Conservation (phyloP, 2,888 invertebrate species). For the Xestia xanthographa region DNA sequence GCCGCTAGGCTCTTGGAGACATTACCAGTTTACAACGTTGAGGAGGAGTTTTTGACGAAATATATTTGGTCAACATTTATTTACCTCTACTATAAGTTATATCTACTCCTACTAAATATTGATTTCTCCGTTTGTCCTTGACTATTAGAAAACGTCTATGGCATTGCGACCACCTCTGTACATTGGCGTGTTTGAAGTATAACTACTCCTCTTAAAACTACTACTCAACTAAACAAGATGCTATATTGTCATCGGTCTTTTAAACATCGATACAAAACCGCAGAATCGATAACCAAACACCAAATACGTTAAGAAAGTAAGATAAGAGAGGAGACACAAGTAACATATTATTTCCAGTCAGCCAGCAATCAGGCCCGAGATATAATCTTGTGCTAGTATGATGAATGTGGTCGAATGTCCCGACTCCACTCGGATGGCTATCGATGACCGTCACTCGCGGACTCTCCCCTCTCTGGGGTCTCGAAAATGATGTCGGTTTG, state of each 20-base stretch:
- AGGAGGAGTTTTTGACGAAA: no score
- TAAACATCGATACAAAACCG: constrained; percentile 17
- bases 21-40: no score
- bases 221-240: not conserved
- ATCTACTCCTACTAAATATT: not conserved
- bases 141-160: not conserved
- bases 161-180: not conserved
- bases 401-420: constrained; percentile 65
- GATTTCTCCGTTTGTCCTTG: not conserved
- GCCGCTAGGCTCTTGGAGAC: no score
- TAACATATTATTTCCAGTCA: constrained; percentile 80
- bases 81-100: not conserved
- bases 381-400: constrained; percentile 77
- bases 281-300: constrained; percentile 19
- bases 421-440: constrained; percentile 32
- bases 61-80: not conserved
- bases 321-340: constrained; percentile 73
- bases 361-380: constrained; percentile 78
- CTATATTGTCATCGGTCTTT: not conserved
- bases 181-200: not conserved
- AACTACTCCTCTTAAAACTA: not conserved
- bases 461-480: constrained; percentile 29
- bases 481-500: constrained; percentile 28
- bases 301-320: constrained; percentile 22
- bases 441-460: constrained; percentile 25